Conservation (phyloP, 2,113 vertebrate species). For the Cricetomys ansorgei region DNA sequence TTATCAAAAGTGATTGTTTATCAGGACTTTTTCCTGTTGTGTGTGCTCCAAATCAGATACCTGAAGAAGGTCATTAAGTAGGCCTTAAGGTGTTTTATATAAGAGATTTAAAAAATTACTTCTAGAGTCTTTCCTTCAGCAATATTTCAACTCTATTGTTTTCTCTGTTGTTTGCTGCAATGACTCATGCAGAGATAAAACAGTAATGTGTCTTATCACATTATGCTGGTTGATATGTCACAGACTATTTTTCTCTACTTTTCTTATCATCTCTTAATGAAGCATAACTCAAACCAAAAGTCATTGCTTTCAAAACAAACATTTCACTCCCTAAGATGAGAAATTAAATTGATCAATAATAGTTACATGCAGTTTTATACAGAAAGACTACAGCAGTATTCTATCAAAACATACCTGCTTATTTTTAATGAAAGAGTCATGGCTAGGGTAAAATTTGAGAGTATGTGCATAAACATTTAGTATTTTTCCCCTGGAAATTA, state of each 20-base stretch:
- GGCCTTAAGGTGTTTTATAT: neutral
- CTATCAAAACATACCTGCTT: slow-evolving; percentile 38
- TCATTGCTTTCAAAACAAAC: slow-evolving; percentile 24
- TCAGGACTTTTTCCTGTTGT: neutral
- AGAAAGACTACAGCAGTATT: neutral
- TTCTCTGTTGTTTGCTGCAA: neutral
- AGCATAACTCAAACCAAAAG: slow-evolving; percentile 38
- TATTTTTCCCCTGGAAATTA: slow-evolving; percentile 18
- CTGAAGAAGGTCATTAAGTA: neutral
- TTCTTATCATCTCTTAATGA: slow-evolving; percentile 55
- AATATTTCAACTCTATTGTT: slow-evolving; percentile 3
- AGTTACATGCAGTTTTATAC: slow-evolving; percentile 4
- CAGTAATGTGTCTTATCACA: neutral
- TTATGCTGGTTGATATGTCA: neutral
- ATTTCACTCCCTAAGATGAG: neutral
- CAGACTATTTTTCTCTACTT: neutral
- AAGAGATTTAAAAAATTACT: neutral
- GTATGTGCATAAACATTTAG: neutral
- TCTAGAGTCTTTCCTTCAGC: neutral
- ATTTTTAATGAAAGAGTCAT: neutral
- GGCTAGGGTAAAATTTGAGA: neutral
- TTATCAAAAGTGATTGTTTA: neutral
- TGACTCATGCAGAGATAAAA: slow-evolving; percentile 23
- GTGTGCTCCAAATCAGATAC: neutral
- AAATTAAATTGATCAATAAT: slow-evolving; percentile 65